Conservation (phyloP, 2,888 invertebrate species). For the Tromatobia lineatoria region DNA sequence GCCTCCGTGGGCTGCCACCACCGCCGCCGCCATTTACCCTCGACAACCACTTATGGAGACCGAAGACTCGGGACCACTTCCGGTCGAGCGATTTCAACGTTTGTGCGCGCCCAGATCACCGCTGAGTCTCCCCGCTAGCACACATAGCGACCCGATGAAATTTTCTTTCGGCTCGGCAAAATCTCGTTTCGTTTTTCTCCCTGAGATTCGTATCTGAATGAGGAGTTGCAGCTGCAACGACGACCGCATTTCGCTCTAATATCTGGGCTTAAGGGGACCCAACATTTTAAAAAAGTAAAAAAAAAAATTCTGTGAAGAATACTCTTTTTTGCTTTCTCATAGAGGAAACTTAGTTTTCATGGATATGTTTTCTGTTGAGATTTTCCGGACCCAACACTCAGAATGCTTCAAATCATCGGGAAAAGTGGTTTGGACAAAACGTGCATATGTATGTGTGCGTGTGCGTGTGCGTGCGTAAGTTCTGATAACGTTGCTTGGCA, state of each 20-base stretch:
- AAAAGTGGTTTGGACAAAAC: too few relatives aligned
- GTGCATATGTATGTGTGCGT: too few relatives aligned
- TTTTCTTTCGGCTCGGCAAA: conserved; percentile 66
- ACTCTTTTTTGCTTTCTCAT: too few relatives aligned
- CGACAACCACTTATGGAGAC: conserved; percentile 78
- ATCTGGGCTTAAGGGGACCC: conserved; percentile 21
- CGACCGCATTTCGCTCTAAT: conserved; percentile 2
- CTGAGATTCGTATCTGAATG: conserved; percentile 58
- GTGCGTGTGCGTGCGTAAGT: too few relatives aligned
- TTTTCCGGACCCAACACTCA: too few relatives aligned
- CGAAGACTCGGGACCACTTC: conserved; percentile 77
- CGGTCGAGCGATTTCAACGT: conserved; percentile 71
- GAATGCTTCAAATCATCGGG: too few relatives aligned
- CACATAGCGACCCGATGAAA: conserved; percentile 52
- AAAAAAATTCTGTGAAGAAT: too few relatives aligned
- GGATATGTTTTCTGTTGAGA: too few relatives aligned
- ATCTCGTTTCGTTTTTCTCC: conserved; percentile 64
- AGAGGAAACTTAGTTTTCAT: too few relatives aligned
- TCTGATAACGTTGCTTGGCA: too few relatives aligned
- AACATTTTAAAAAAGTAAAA: too few relatives aligned
- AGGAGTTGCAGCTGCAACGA: conserved; percentile 30
- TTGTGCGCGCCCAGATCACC: conserved; percentile 51
- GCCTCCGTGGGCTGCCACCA: conserved; percentile 62
- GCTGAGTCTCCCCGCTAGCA: conserved; percentile 26
- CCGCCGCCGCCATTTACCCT: conserved; percentile 74